Evolutionary conservation across 2,797 vertebrate genomes (phyloP).

Genomic region (Bryconaethiops microstoma): DNA sequence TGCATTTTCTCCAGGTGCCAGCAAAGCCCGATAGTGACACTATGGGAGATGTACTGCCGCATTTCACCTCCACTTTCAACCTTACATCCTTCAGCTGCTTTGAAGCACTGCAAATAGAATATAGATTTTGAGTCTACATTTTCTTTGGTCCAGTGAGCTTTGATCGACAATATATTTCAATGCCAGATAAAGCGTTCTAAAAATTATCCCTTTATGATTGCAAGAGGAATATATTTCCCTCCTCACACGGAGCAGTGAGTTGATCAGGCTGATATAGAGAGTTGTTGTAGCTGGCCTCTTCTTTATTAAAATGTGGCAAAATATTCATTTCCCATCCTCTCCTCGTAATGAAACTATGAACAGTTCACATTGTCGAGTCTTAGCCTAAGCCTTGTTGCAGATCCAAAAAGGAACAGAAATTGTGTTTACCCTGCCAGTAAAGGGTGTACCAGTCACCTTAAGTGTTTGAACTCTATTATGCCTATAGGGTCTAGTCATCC

Average conservation of each 20-base stretch:
- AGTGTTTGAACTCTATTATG: not conserved
- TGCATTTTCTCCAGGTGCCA: slow-evolving; percentile 65
- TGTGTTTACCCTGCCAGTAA: not conserved
- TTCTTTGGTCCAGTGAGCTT: slow-evolving; percentile 42
- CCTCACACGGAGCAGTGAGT: not conserved
- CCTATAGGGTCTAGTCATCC: not conserved
- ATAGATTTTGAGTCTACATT: slow-evolving; percentile 43
- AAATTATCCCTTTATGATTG: slow-evolving; percentile 28
- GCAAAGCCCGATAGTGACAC: slow-evolving; percentile 1
- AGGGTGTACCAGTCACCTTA: not conserved
- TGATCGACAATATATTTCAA: not conserved
- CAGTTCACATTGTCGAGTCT: slow-evolving; percentile 5
- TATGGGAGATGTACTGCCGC: slow-evolving; percentile 47
- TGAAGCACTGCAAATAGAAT: slow-evolving; percentile 50
- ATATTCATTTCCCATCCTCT: not conserved
- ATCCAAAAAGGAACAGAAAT: slow-evolving; percentile 3
- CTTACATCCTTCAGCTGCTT: slow-evolving; percentile 43
- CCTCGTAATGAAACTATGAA: slow-evolving; percentile 10
- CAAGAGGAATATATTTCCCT: not conserved
- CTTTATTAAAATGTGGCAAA: not conserved
- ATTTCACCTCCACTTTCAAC: slow-evolving; percentile 55
- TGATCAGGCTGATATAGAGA: slow-evolving; percentile 6
- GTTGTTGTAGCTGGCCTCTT: not conserved
- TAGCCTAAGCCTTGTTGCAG: not conserved
- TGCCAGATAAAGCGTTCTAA: slow-evolving; percentile 33